A percentile compares a stretch with the other conserved stretches of the same genome.
These are phyloP conservation scores for Sarcophaga rosellei DNA, from an alignment of 2,888 invertebrate species.

Conservation along the genomic window DNA sequence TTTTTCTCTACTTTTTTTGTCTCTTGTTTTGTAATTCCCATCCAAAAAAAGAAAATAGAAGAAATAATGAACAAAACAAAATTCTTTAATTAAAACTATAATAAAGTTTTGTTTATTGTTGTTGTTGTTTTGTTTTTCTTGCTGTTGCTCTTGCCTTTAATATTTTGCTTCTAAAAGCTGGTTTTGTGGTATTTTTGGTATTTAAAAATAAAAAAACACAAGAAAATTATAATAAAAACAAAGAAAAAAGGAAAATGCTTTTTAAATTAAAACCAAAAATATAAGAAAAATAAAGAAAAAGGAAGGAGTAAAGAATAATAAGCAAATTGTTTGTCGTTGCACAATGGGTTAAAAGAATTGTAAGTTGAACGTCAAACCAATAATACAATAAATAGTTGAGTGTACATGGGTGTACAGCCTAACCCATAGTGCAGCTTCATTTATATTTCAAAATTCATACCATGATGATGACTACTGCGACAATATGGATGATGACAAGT, in stretches of 20 bases:
- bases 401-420: neutral
- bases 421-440: slow-evolving; percentile 11
- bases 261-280: slow-evolving; percentile 47
- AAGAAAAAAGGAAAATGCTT: slow-evolving; percentile 22
- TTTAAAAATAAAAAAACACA: slow-evolving; percentile 22
- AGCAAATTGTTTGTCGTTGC: neutral
- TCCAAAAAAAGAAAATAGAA: slow-evolving; percentile 7
- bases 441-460: slow-evolving; percentile 40
- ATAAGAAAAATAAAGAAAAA: neutral
- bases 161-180: slow-evolving; percentile 43
- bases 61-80: slow-evolving; percentile 55
- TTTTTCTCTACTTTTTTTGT: slow-evolving; percentile 4
- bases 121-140: slow-evolving; percentile 9
- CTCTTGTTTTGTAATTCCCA: slow-evolving; percentile 17
- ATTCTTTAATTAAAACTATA: slow-evolving; percentile 67
- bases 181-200: slow-evolving; percentile 53
- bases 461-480: neutral
- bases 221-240: slow-evolving; percentile 19
- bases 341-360: neutral
- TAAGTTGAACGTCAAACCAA: too few relatives aligned
- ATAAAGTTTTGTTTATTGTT: slow-evolving; percentile 57
- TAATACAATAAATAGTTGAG: neutral
- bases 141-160: neutral
- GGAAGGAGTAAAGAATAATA: neutral
- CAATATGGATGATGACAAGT: neutral